phyloP scores from a whole-genome alignment of 2,113 vertebrate genomes.

The Rhinolophus ferrumequinum region DNA sequence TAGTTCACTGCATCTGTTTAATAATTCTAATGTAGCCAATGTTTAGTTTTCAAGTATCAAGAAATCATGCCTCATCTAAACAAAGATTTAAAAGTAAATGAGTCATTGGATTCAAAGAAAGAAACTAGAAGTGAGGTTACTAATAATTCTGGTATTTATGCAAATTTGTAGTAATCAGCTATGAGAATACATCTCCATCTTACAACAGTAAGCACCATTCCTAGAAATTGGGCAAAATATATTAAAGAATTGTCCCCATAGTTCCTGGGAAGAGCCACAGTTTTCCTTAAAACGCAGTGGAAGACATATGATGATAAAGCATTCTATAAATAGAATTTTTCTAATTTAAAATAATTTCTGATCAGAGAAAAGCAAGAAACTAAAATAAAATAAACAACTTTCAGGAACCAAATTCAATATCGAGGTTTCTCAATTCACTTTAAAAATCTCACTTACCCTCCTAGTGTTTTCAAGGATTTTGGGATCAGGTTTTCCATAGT shows the following conservation, averaged over 20 bases:
- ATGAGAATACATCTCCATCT: not conserved
- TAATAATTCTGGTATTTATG: not conserved
- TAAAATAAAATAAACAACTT: not conserved
- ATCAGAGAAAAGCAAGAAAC: constrained; percentile 42
- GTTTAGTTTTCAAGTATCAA: not conserved
- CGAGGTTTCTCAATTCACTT: not conserved
- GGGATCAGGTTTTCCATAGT: constrained; percentile 95
- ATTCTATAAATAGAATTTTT: not conserved
- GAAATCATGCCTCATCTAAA: not conserved
- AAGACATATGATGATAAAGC: not conserved
- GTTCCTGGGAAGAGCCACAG: not conserved
- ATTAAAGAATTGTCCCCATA: not conserved
- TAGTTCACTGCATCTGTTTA: not conserved
- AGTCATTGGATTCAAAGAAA: not conserved
- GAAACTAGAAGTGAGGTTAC: not conserved
- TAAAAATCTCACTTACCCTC: constrained; percentile 89
- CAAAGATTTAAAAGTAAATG: not conserved
- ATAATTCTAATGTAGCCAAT: not conserved
- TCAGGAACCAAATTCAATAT: accelerated
- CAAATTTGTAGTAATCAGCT: not conserved
- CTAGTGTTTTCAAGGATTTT: constrained; percentile 97
- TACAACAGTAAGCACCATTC: not conserved
- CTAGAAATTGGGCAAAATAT: not conserved
- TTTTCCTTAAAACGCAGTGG: not conserved
- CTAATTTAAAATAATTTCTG: constrained; percentile 44